Conservation (phyloP, 1,140 invertebrate species). For the Drosophila ambigua region DNA sequence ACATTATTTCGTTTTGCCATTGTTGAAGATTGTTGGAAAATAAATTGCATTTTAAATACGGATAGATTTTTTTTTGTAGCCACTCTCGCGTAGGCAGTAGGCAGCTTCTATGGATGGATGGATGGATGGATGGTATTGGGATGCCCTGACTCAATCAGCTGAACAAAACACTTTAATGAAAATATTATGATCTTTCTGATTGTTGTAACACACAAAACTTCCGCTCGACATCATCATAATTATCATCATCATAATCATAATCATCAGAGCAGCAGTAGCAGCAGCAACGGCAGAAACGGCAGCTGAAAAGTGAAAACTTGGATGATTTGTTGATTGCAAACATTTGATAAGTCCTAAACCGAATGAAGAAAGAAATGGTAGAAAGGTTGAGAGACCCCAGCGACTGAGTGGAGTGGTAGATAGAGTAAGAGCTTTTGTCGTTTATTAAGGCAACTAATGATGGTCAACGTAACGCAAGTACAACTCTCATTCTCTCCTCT, state of each 20-base stretch:
- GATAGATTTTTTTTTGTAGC: not conserved
- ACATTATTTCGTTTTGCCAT: conserved; percentile 65
- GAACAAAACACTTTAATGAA: conserved; percentile 63
- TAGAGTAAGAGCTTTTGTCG: conserved; percentile 49
- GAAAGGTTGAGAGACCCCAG: not conserved
- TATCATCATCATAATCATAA: conserved; percentile 30
- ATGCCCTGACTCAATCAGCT: conserved; percentile 58
- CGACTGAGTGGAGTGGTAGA: conserved; percentile 9
- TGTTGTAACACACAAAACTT: conserved; percentile 65
- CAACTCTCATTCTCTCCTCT: conserved; percentile 15
- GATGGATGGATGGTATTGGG: conserved; percentile 6
- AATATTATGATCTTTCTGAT: conserved; percentile 74
- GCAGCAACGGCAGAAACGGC: not conserved
- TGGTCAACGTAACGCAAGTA: conserved; percentile 65
- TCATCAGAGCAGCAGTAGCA: conserved; percentile 9
- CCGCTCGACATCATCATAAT: conserved; percentile 50
- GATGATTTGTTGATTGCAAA: conserved; percentile 57
- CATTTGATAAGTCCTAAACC: conserved; percentile 62
- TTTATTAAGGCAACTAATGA: conserved; percentile 76
- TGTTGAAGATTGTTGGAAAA: conserved; percentile 47
- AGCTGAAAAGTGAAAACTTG: conserved; percentile 71
- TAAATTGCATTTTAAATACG: conserved; percentile 79
- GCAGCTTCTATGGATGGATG: conserved; percentile 28
- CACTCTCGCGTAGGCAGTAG: conserved; percentile 48
- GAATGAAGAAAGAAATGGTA: conserved; percentile 29